Base-by-base conservation (phyloP, 2,888 invertebrate species). In the Cyclophora punctaria region DNA sequence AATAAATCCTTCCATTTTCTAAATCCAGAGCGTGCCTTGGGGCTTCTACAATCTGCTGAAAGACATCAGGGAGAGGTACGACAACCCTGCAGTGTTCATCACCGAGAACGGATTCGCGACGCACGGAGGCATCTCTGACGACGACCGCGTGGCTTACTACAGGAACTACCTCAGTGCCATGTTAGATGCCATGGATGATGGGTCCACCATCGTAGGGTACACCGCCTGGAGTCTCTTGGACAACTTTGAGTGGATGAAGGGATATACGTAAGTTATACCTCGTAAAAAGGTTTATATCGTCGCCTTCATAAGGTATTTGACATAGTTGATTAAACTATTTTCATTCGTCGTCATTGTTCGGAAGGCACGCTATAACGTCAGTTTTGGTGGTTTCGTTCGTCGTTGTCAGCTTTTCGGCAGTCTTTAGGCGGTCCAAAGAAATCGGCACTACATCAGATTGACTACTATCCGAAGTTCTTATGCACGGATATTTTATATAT, bases 141-240 rank as follows among this genome's bases (percentile, higher is more conserved):
- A 70, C 0, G 76, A 78, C 34, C 73, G 90, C 5, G 64, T 88
- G 35, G 47, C 64, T 0, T 87, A 80, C 67, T 61, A 77, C 47
- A 69, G 76, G 55, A 57, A 56, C 2, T 86, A 89, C 57, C 57
- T 90, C 34, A 55, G 66, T 20, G 82, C 79, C 35, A 60, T 89
- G 62, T 55, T 85, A 47, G 73, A 83, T 44, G 87, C 88, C 3
- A 73, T 87, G 0, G 75, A 80, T 34, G 81, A 85, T 5, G 80
- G 80, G 0, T 80, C 78, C 46, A 74, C 86, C 50, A 67, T 89
- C 2, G 66, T 60, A 48, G 90, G 83, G 0, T 92, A 91, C 69
- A 86, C 88, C 0, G 84, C 85, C 3, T 91, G 92, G 91, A 90
- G 90, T 48, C 71, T 92, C 1, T 79, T 92, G 76, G 92, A 93